Conservation (phyloP, 2,113 vertebrate genomes). For the Percopsis transmontana region DNA sequence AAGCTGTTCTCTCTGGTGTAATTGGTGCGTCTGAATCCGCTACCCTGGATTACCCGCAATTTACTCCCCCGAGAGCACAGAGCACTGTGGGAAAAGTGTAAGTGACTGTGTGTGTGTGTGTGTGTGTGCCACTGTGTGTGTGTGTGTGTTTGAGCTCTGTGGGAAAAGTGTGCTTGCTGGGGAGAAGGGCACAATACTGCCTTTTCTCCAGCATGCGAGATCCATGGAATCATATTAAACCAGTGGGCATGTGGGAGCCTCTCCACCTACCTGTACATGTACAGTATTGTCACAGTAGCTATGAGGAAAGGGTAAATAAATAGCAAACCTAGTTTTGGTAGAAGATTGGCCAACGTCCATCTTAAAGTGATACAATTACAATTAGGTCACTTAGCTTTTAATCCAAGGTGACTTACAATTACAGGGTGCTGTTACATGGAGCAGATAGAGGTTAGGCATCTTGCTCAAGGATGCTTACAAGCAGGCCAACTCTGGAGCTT, state of each 20-base stretch:
- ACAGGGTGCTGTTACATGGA: too few species aligned
- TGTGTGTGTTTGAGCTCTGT: slow-evolving; percentile 61
- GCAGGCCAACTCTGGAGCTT: too few species aligned
- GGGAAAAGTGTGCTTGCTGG: slow-evolving; percentile 61
- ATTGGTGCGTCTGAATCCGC: slow-evolving; percentile 71
- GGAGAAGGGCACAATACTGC: slow-evolving; percentile 60
- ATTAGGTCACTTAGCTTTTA: too few species aligned
- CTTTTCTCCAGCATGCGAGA: slow-evolving; percentile 56
- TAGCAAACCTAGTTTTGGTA: too few species aligned
- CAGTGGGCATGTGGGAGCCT: slow-evolving; percentile 21
- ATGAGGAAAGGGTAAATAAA: too few species aligned
- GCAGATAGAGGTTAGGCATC: too few species aligned
- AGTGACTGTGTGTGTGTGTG: background rate
- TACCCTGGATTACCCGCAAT: slow-evolving; percentile 76
- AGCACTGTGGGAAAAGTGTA: slow-evolving; percentile 75
- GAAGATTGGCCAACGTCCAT: too few species aligned
- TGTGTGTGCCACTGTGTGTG: slow-evolving; percentile 1
- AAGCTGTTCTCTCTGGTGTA: slow-evolving; percentile 65
- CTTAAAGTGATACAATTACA: too few species aligned
- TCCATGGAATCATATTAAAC: slow-evolving; percentile 58
- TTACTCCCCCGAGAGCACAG: slow-evolving; percentile 71
- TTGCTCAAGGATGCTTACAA: too few species aligned
- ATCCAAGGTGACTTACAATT: too few species aligned
- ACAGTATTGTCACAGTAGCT: too few species aligned
- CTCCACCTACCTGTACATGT: slow-evolving; percentile 10